These are phyloP conservation scores for Pentalonia nigronervosa DNA, from an alignment of 1,140 invertebrate species.

Conservation along the genomic window DNA sequence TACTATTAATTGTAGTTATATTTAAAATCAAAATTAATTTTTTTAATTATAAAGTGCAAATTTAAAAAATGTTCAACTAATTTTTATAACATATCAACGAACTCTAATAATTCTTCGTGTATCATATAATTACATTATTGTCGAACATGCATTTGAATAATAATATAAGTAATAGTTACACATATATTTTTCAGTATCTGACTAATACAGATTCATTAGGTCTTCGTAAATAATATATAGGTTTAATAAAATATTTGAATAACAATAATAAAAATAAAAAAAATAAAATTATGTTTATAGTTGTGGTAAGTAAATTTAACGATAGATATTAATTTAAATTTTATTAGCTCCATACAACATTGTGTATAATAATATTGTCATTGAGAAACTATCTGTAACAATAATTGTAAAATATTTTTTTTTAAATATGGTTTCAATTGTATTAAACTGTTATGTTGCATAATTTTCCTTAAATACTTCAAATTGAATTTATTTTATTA, in stretches of 20 bases:
- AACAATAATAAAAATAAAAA: too few species aligned
- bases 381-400: too few species aligned
- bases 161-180: too few species aligned
- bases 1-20: not conserved
- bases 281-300: too few species aligned
- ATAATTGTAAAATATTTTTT: not conserved
- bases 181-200: too few species aligned
- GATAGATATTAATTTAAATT: not conserved
- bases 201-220: too few species aligned
- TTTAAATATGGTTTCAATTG: not conserved
- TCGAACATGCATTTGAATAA: not conserved
- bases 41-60: not conserved
- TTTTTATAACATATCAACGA: not conserved
- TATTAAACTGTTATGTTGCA: not conserved
- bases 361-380: not conserved
- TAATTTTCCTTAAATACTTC: not conserved
- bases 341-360: not conserved
- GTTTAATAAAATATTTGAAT: too few species aligned
- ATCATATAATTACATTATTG: not conserved
- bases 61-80: not conserved
- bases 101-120: not conserved
- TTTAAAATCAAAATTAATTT: not conserved
- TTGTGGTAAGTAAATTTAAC: not conserved
- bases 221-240: too few species aligned
- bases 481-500: not conserved